Base-by-base conservation (phyloP, 1,140 invertebrate species). In the Babylonia areolata region DNA sequence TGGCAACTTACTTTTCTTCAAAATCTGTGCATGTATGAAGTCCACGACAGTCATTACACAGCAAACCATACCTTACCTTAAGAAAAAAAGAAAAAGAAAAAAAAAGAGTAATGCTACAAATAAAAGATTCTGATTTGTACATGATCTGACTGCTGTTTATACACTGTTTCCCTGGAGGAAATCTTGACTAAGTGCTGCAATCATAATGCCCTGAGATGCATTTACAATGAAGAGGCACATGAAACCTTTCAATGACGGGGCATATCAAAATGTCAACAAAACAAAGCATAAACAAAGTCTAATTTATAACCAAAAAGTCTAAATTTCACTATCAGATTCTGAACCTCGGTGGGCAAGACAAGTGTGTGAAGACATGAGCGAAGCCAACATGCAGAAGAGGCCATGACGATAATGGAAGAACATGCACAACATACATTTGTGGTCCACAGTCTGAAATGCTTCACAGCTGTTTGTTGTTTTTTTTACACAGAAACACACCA, bases 341-440 rank as follows among this genome's bases (percentile, higher is more conserved):
- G 35, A 28, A 40, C 75, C 75, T 77, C 17, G 6, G 35, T 20
- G 40, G 23, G 15, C 15, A 40, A 77, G 40, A 28, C 20, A 28
- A 28, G 37, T 39, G 11, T 35, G 71, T 73, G n/a, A 33, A 12
- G n/a, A 9, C n/a, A 35, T 6, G 35, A 73, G 75, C 37, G 40
- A 40, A 40, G 20, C 33, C 35, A 40, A 40, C 3, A 20, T 40
- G 35, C 37, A 77, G 35, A 77, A 77, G 37, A 35, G 15, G 28
- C 23, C 35, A 39, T 40, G 75, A 77, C 33, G 40, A 39, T 28
- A 39, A 37, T 77, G 75, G 75, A 77, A 77, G 75, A 35, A 77
- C 75, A 77, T 77, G 37, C 75, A 77, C 37, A 77, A 77, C 35
- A 77, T 23, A 37, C 75, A 77, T 40, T 9, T 28, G 28, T 77